phyloP scores from a whole-genome alignment of 2,888 invertebrate species.

The Vannuccia rotundouncinata region DNA sequence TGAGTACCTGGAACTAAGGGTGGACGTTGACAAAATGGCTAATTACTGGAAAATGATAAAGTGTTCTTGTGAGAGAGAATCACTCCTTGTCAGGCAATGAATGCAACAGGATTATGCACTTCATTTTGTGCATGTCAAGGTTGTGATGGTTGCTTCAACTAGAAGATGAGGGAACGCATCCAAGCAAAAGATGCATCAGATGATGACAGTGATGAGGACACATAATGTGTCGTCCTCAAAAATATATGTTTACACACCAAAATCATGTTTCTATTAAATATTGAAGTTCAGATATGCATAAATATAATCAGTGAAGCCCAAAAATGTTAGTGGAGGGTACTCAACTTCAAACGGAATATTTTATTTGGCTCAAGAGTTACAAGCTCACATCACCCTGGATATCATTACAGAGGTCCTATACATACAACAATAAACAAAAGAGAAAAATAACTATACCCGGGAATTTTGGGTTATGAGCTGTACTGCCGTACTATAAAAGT shows the following conservation, averaged over 20 bases:
- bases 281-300: not conserved
- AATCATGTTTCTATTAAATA: not conserved
- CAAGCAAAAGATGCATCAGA: not conserved
- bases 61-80: no score
- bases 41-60: no score
- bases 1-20: no score
- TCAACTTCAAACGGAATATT: not conserved
- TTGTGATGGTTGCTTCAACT: not conserved
- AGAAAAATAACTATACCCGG: not conserved
- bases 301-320: not conserved
- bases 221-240: not conserved
- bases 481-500: not conserved
- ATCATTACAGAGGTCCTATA: not conserved
- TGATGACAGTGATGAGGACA: not conserved
- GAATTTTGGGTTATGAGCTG: not conserved
- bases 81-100: no score
- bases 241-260: not conserved
- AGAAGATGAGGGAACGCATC: not conserved
- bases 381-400: not conserved
- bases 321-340: not conserved
- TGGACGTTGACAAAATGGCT: no score
- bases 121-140: not conserved
- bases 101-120: no score
- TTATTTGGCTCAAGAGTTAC: not conserved
- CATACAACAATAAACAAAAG: not conserved